These are phyloP conservation scores for Callionymus lyra DNA, from an alignment of 2,113 vertebrate genomes.

Conservation along the genomic window DNA sequence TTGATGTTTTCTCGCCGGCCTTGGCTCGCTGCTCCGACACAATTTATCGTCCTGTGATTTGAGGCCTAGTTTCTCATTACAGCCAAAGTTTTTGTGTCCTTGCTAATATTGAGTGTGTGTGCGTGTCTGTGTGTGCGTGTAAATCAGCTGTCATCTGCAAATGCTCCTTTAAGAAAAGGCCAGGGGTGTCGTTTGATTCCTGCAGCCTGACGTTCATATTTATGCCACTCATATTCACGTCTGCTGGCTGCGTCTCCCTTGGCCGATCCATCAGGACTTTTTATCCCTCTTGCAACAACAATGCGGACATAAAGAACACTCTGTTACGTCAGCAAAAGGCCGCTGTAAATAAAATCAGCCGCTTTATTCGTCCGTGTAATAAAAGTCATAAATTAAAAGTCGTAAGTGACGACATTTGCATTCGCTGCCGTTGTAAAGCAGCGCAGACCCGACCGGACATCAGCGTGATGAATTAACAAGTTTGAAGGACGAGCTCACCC, in stretches of 20 bases:
- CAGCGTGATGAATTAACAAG: too few relatives aligned
- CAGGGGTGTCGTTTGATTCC: slow-evolving; percentile 85
- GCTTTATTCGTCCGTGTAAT: slow-evolving; percentile 90
- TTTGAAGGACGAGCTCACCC: too few relatives aligned
- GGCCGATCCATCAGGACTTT: slow-evolving; percentile 92
- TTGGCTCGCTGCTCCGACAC: slow-evolving; percentile 62
- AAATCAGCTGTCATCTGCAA: slow-evolving; percentile 84
- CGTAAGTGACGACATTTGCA: slow-evolving; percentile 88
- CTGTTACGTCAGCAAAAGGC: slow-evolving; percentile 86
- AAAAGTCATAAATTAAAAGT: slow-evolving; percentile 88
- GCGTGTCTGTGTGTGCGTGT: slow-evolving; percentile 76
- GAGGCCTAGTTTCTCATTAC: slow-evolving; percentile 66
- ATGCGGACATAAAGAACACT: slow-evolving; percentile 82
- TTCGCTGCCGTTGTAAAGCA: slow-evolving; percentile 60
- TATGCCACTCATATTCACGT: slow-evolving; percentile 97
- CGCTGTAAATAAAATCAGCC: slow-evolving; percentile 87
- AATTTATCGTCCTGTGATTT: slow-evolving; percentile 66
- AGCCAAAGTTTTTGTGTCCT: slow-evolving; percentile 70
- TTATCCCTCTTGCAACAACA: slow-evolving; percentile 86
- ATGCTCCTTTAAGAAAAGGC: slow-evolving; percentile 90
- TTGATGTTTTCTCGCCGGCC: slow-evolving; percentile 57
- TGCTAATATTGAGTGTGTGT: slow-evolving; percentile 71
- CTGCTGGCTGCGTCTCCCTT: slow-evolving; percentile 86
- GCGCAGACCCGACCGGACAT: too few relatives aligned
- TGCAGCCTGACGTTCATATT: slow-evolving; percentile 85